Conservation (phyloP, 2,113 vertebrate species). For the Sprattus sprattus region DNA sequence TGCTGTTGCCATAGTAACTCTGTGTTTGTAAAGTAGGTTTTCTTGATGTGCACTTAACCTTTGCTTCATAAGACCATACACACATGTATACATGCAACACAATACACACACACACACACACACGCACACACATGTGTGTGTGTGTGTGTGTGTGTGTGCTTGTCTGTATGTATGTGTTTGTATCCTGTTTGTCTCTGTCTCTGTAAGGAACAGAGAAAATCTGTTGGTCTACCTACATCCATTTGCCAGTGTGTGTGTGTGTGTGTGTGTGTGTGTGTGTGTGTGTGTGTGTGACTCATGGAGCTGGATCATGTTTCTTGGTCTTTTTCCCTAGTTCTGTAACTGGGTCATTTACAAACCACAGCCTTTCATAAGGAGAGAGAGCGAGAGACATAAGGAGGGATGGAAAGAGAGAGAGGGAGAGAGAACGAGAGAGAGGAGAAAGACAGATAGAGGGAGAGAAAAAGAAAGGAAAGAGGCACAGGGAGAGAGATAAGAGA, state of each 20-base stretch:
- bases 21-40: too few species aligned
- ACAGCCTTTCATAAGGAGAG: slow-evolving; percentile 51
- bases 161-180: not conserved
- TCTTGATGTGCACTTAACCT: too few species aligned
- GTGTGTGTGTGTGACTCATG: not conserved
- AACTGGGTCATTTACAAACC: slow-evolving; percentile 58
- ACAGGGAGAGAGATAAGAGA: slow-evolving; percentile 24
- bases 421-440: not conserved
- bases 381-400: slow-evolving; percentile 22
- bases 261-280: slow-evolving; percentile 22
- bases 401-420: not conserved
- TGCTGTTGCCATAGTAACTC: not conserved
- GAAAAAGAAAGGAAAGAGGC: slow-evolving; percentile 27
- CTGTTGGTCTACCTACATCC: not conserved
- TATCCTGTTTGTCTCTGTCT: not conserved
- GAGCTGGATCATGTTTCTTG: slow-evolving; percentile 7
- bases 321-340: slow-evolving; percentile 43
- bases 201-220: not conserved
- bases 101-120: too few species aligned
- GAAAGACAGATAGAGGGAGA: slow-evolving; percentile 24
- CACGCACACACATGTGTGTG: not conserved
- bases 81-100: too few species aligned
- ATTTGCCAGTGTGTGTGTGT: not conserved
- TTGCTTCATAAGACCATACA: too few species aligned
- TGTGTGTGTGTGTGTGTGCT: too few species aligned